Conservation (phyloP, 2,888 invertebrate species). For the Lordiphosa fenestrarum region DNA sequence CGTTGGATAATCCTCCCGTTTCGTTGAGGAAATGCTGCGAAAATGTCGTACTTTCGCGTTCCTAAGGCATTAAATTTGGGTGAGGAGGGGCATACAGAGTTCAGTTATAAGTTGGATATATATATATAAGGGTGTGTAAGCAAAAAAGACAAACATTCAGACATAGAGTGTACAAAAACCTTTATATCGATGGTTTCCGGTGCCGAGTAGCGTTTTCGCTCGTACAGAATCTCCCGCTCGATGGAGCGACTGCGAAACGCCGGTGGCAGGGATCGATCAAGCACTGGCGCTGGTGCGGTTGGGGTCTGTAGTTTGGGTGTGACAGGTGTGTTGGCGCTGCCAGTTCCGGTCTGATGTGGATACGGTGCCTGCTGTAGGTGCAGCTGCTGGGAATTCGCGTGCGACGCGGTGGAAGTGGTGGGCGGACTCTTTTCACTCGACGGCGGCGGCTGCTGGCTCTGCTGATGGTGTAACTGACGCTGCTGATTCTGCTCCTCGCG, state of each 20-base stretch:
- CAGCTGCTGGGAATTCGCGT: slow-evolving; percentile 39
- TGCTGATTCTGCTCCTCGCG: slow-evolving; percentile 79
- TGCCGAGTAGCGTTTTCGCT: slow-evolving; percentile 77
- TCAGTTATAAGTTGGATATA: slow-evolving; percentile 3
- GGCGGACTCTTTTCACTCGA: slow-evolving; percentile 62
- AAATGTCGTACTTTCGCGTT: slow-evolving; percentile 79
- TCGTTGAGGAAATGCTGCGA: slow-evolving; percentile 55
- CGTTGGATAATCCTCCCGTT: slow-evolving; percentile 58
- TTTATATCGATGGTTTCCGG: slow-evolving; percentile 75
- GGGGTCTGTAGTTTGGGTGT: slow-evolving; percentile 71
- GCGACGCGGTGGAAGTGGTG: slow-evolving; percentile 44
- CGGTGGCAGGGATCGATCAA: slow-evolving; percentile 76
- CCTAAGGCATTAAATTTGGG: slow-evolving; percentile 49
- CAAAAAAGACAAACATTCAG: slow-evolving; percentile 6
- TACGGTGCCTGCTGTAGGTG: slow-evolving; percentile 34
- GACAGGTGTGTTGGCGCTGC: slow-evolving; percentile 66
- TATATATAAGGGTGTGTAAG: too few species aligned
- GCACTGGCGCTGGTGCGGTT: slow-evolving; percentile 29
- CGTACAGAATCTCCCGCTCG: slow-evolving; percentile 76
- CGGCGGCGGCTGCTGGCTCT: slow-evolving; percentile 77
- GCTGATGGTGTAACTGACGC: slow-evolving; percentile 64
- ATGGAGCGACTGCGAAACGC: slow-evolving; percentile 79
- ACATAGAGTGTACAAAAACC: slow-evolving; percentile 50
- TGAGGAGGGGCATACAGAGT: background rate
- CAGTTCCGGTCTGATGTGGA: slow-evolving; percentile 46